Evolutionary conservation across 2,888 invertebrate species (phyloP), one percentile per base, ranked within the genome.

Genomic region (Aquatica leii): DNA sequence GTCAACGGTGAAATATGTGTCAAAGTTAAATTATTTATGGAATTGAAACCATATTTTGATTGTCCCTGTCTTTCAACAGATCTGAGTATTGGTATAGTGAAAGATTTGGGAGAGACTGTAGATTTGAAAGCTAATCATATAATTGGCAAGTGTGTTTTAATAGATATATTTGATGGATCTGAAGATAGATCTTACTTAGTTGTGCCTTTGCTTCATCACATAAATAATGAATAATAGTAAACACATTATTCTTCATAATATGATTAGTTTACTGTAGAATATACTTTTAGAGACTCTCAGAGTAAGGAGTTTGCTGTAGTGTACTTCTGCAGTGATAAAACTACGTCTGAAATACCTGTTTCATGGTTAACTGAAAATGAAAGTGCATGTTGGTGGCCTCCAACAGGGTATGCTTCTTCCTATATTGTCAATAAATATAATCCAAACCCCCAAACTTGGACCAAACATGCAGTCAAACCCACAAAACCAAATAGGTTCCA

Each of bases 341-440:
- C 43, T 6, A 15, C 8, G 8, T 43, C 15, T 8, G 43, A 43
- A 43, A 17, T 43, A 43, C 43, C 43, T 2, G 8, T 17, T 6
- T 43, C 43, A 43, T 43, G 43, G 43, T 15, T 43, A 12, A 8
- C 12, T 12, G 15, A 14, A 14, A 2, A 14, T 15, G 17, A 15
- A 43, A 43, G 15, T 14, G 14, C 43, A 12, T 43, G 43, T 8
- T 43, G 43, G 43, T 43, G 43, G 43, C 43, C 43, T 6, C 14
- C 14, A 8, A 12, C n/a, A 17, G 14, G 17, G 15, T 15, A 43
- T 43, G 43, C 17, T 31, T 31, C n/a, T n/a, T n/a, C 43, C 15
- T 12, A 15, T 15, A 43, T 43, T 15, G 14, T 17, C 8, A 43
- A 12, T 15, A 17, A 17, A 12, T 9, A 8, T 43, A 12, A 14